phyloP scores from a whole-genome alignment of 2,113 vertebrate species.

The Pteropus alecto region DNA sequence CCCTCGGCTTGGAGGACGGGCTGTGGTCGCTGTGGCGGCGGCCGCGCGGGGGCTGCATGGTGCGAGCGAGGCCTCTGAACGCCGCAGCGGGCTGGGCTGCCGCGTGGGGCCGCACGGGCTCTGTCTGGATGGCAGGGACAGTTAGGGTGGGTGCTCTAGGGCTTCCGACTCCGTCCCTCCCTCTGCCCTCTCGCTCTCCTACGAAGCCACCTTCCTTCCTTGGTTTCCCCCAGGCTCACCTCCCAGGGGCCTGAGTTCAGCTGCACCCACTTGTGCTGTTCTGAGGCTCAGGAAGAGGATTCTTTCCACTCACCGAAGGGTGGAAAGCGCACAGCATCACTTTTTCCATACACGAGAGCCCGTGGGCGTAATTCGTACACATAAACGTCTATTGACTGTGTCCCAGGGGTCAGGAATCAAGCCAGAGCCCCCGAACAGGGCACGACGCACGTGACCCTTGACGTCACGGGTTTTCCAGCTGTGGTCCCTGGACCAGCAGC shows the following conservation, averaged over 20 bases:
- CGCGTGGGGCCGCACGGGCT: fast-evolving
- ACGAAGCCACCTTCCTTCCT: not conserved
- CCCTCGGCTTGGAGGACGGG: fast-evolving
- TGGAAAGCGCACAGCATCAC: fast-evolving
- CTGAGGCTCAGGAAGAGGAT: not conserved
- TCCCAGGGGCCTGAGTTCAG: not conserved
- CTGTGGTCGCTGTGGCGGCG: fast-evolving
- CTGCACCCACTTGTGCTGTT: not conserved
- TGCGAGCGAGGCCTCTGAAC: too few species aligned
- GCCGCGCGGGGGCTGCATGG: fast-evolving
- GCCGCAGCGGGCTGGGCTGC: fast-evolving
- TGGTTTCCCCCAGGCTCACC: not conserved
- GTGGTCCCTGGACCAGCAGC: too few species aligned
- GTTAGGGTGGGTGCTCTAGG: fast-evolving
- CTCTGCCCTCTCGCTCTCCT: too few species aligned
- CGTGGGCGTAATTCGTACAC: fast-evolving
- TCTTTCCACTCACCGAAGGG: not conserved
- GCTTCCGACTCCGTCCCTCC: not conserved
- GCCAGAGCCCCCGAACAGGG: fast-evolving
- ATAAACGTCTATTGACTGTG: fast-evolving
- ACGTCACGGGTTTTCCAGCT: not conserved
- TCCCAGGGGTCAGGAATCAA: not conserved
- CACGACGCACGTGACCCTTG: fast-evolving
- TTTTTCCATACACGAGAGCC: fast-evolving
- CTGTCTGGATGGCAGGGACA: not conserved